Conservation (phyloP, 2,113 vertebrate species). For the Struthidea cinerea region DNA sequence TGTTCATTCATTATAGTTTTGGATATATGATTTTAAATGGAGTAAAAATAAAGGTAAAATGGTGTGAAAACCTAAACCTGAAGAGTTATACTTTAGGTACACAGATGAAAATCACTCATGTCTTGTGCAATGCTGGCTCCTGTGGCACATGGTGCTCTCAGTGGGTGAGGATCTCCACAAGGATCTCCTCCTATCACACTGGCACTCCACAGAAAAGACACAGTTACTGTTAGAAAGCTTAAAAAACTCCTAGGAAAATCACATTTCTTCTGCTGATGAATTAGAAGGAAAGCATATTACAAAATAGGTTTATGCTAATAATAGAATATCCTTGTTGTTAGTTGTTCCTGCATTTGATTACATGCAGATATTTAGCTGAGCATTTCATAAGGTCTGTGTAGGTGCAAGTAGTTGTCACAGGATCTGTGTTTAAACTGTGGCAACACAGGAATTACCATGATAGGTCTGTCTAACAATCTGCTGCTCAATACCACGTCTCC, state of each 20-base stretch:
- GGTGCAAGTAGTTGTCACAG: not conserved
- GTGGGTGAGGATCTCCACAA: not conserved
- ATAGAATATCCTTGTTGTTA: not conserved
- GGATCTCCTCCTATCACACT: not conserved
- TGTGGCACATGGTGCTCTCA: not conserved
- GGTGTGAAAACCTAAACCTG: not conserved
- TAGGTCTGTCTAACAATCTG: not conserved
- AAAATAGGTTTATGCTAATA: not conserved
- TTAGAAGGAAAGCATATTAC: not conserved
- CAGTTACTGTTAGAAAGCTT: not conserved
- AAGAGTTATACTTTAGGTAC: not conserved
- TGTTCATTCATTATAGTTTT: not conserved
- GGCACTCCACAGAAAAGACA: not conserved
- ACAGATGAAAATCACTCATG: not conserved
- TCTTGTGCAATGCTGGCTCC: not conserved
- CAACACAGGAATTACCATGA: not conserved
- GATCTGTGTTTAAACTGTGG: not conserved
- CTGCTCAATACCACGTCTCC: not conserved
- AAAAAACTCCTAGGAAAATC: not conserved
- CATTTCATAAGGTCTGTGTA: not conserved
- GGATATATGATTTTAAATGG: not conserved
- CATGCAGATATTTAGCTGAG: not conserved
- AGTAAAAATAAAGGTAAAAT: not conserved
- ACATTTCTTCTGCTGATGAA: not conserved
- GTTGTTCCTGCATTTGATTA: not conserved